A percentile compares a stretch with the other conserved stretches of the same genome.
phyloP scores from a whole-genome alignment of 2,797 vertebrate species.

The Esox lucius region DNA sequence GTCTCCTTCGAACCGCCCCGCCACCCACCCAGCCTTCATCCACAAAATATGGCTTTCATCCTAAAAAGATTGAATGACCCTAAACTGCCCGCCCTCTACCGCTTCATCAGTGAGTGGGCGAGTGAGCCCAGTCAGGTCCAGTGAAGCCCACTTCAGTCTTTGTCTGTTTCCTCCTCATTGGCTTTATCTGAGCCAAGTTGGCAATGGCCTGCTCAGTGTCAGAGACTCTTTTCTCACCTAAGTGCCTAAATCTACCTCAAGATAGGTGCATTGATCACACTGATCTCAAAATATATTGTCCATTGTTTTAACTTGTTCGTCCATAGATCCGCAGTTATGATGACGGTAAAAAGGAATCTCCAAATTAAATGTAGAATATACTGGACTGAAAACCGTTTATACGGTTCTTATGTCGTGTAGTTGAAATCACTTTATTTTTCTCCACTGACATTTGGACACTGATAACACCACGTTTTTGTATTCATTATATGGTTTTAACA shows the following conservation, averaged over 20 bases:
- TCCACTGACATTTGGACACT: background rate
- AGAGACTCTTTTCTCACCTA: constrained; percentile 45
- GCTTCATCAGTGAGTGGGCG: too few relatives aligned
- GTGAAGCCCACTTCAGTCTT: background rate
- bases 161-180: background rate
- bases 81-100: too few relatives aligned
- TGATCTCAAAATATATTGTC: background rate
- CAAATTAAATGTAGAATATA: background rate
- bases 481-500: background rate
- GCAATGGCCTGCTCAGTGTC: constrained; percentile 42
- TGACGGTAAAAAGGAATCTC: background rate
- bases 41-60: too few relatives aligned
- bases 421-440: background rate
- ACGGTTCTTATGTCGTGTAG: background rate
- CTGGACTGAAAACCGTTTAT: background rate
- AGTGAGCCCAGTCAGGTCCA: too few relatives aligned
- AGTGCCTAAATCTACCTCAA: constrained; percentile 37
- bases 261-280: constrained; percentile 44
- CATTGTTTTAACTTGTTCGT: background rate
- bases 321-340: background rate
- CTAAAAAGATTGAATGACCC: too few relatives aligned
- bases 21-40: too few relatives aligned
- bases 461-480: background rate
- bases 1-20: too few relatives aligned
- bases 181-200: constrained; percentile 34